Base-by-base conservation (phyloP, 2,888 invertebrate species). In the Deilephila porcellus region DNA sequence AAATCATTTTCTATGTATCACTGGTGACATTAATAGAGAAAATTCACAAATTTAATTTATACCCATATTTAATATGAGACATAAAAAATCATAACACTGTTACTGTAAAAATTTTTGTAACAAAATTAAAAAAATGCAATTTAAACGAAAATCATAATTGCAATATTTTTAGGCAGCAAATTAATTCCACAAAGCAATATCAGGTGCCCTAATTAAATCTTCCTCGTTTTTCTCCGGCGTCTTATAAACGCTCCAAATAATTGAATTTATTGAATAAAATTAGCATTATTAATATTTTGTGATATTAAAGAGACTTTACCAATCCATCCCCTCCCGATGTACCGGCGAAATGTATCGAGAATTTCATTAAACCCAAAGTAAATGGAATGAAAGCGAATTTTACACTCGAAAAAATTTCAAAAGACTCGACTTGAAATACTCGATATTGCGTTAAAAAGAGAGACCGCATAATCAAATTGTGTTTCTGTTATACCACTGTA, bases 331-430 rank as follows among this genome's bases (percentile, higher is more conserved):
- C 37, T 37, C 56, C 25, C 45, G n/a, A 60, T 60, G 34, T 60
- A 60, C 32, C 45, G 52, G 79, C 79, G 82, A 81, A 82, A 83
- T 83, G 88, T 88, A 88, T 89, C 85, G 83, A 87, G 89, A 91
- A 91, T 91, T 92, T 91, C 88, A 91, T 92, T 91, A 91, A 89
- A 85, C 86, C 79, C 81, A 88, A 88, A 88, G 85, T 89, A 90
- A 92, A 91, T 91, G 89, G 82, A 88, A 90, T 85, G 90, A 89
- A 89, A 85, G 85, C 79, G 86, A 89, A 92, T 93, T 93, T 91
- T 80, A 91, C 92, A 91, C 91, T 91, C 76, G 90, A 86, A 87
- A 86, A 88, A 87, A 85, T 90, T 88, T 90, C 89, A 91, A 92
- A 92, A 89, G 90, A 87, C 85, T 86, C 87, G 81, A 85, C 84